Conservation (phyloP, 2,888 invertebrate genomes). For the Meta bourneti region DNA sequence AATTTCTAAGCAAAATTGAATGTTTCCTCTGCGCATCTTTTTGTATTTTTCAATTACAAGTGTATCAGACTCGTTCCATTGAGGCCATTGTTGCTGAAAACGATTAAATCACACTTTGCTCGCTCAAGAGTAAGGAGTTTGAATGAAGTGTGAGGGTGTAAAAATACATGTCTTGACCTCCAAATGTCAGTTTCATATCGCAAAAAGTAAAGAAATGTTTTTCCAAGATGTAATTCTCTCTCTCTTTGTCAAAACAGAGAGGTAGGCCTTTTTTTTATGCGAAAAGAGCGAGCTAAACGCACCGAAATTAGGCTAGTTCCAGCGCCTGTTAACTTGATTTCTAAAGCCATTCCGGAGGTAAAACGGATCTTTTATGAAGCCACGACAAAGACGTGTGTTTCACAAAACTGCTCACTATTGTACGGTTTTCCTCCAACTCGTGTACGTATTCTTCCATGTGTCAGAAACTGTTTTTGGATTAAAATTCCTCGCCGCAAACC, state of each 20-base stretch:
- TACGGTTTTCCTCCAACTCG: not conserved
- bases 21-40: no score
- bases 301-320: constrained; percentile 24
- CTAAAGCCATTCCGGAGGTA: constrained; percentile 3
- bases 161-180: not conserved
- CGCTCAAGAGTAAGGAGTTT: no score
- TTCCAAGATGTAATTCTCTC: not conserved
- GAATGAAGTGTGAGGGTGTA: not conserved
- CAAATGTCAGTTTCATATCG: not conserved
- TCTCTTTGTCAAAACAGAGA: not conserved
- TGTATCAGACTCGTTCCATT: no score
- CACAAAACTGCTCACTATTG: constrained; percentile 33
- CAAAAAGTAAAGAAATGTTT: not conserved
- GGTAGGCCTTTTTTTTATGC: no score
- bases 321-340: constrained; percentile 43
- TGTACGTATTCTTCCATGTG: constrained; percentile 2
- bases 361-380: constrained; percentile 37
- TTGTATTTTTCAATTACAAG: no score
- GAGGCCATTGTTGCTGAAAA: no score
- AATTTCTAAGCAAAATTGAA: no score
- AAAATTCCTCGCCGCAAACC: constrained; percentile 24
- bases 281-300: no score
- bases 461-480: constrained; percentile 34
- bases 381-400: constrained; percentile 57
- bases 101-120: no score